phyloP scores from a whole-genome alignment of 2,888 invertebrate genomes.

The Drosophila lutescens region DNA sequence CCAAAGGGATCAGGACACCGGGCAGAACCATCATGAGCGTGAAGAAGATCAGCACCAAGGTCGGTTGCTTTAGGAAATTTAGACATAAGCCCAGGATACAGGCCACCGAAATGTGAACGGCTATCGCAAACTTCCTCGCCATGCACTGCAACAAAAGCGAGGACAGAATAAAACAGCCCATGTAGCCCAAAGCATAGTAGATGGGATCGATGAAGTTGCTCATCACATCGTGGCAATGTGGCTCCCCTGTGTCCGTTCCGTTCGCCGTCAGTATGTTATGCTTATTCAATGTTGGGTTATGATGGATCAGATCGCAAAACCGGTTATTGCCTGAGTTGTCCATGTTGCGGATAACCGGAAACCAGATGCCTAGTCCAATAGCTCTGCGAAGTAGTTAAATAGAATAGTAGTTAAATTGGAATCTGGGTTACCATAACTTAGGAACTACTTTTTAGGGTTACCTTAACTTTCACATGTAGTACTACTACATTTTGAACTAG shows the following conservation, averaged over 20 bases:
- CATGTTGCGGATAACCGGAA: constrained; percentile 24
- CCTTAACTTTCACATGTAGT: too few relatives aligned
- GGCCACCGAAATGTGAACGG: neutral
- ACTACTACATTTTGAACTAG: too few relatives aligned
- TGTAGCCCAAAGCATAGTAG: neutral
- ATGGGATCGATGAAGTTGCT: constrained; percentile 25
- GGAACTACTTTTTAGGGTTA: neutral
- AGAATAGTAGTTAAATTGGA: too few relatives aligned
- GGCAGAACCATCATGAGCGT: constrained; percentile 11
- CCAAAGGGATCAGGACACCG: constrained; percentile 16
- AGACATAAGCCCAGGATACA: neutral
- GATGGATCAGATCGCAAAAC: constrained; percentile 7
- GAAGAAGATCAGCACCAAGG: constrained; percentile 9
- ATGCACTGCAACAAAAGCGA: neutral
- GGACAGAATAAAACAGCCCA: neutral
- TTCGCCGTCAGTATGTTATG: neutral
- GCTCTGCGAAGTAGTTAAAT: constrained; percentile 11
- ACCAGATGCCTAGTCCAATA: constrained; percentile 38
- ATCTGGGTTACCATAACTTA: neutral
- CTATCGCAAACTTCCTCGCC: constrained; percentile 4
- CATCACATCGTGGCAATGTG: neutral
- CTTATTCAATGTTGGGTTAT: neutral
- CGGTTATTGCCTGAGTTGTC: neutral
- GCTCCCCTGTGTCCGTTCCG: neutral
- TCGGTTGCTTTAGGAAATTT: neutral